Evolutionary conservation across 2,888 invertebrate species (phyloP), one percentile per base, ranked within the genome.

Genomic region (Acanthococcus lagerstroemiae): DNA sequence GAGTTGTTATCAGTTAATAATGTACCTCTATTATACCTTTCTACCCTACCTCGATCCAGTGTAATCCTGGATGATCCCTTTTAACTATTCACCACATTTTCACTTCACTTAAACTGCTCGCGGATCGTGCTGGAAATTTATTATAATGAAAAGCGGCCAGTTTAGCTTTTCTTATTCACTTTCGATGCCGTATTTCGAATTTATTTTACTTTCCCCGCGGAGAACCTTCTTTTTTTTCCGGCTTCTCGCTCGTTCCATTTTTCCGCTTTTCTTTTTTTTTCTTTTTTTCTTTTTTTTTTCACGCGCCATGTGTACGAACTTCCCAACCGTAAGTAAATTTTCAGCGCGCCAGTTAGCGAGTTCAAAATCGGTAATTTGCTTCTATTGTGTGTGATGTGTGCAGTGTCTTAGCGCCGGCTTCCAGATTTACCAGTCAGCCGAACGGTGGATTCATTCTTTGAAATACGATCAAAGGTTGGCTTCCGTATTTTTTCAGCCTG

Each of bases 61-160:
- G 61, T 61, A 61, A 61, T 61, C 61, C 61, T 61, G 50, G 61
- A 61, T 61, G 61, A 61, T 61, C 61, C 61, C 37, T 61, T 61
- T 61, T 61, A 61, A 61, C 61, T 50, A 61, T 61, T 61, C 61
- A 30, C 61, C 61, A 61, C 61, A 61, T 61, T 61, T 61, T 52
- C 61, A 61, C 50, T 61, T 50, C 52, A 61, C 61, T 52, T 61
- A 50, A 52, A 61, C 61, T 52, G 61, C 48, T 52, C 52, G 61
- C 37, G 61, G 52, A 48, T 52, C 52, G 52, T 24, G 50, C 37
- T 60, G 27, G 61, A 61, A 61, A 61, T 61, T 61, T 61, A 61
- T 52, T 61, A 50, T 60, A 61, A 61, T 61, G 61, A 61, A 61
- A 61, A 61, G 15, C 44, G 52, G 37, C 12, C n/a, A 37, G n/a